Evolutionary conservation across 2,888 invertebrate species (phyloP), one percentile per base, ranked within the genome.

Genomic region (Subacronicta megacephala): DNA sequence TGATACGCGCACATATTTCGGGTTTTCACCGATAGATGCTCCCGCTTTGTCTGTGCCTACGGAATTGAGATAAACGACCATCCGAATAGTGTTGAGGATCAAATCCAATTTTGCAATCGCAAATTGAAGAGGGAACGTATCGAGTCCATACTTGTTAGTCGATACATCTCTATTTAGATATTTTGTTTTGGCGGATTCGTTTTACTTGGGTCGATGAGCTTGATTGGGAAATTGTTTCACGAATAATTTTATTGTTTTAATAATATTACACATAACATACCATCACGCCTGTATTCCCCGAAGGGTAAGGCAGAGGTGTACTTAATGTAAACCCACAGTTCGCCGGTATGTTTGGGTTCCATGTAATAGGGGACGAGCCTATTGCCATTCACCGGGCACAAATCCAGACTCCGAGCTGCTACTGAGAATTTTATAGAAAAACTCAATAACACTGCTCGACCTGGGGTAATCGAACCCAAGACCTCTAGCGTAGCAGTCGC

Each of bases 31-130:
- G 77, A 81, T 77, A 68, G 63, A 71, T 66, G 64, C 72, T 69
- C 72, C 57, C 77, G 63, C 73, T 82, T 83, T 83, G 84, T 84
- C 83, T 83, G 76, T 79, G 75, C 76, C 77, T 65, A 72, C 74
- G 70, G 81, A 87, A 90, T 90, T 88, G 88, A 90, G 89, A 90
- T 88, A 90, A 90, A 90, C 84, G 89, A 87, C 81, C 82, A 72
- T 77, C 73, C 78, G 81, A 87, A 85, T 86, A 87, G 89, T 87
- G 87, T 87, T 85, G 87, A 84, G 86, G 85, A 84, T 84, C 85
- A 83, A 87, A 88, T 87, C 85, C 85, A 88, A 89, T 89, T 88
- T 88, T 81, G 81, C 79, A 83, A 73, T 84, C 77, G 83, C 82
- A 87, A 86, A 88, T 87, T 87, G 86, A 87, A 86, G 82, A 88